phyloP scores from a whole-genome alignment of 2,888 invertebrate genomes.

The Eutolmus rufibarbis region DNA sequence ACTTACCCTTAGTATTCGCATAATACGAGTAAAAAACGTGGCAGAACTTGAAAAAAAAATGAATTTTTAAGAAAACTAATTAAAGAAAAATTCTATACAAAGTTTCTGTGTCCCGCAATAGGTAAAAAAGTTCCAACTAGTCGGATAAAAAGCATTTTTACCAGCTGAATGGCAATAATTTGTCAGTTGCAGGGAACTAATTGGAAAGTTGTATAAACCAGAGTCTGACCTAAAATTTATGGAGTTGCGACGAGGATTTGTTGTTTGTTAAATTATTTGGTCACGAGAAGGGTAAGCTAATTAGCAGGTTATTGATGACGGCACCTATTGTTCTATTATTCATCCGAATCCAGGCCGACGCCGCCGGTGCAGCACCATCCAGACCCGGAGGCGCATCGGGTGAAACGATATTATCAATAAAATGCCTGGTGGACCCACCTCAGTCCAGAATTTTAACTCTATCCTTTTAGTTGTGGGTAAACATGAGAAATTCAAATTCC shows the following conservation, averaged over 20 bases:
- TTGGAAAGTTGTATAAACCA: not conserved
- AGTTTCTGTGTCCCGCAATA: not conserved
- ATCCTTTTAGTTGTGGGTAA: conserved; percentile 9
- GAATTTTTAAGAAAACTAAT: not conserved
- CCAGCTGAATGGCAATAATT: not conserved
- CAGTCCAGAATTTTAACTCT: not conserved
- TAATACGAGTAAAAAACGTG: not conserved
- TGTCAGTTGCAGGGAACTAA: not conserved
- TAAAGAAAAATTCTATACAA: not conserved
- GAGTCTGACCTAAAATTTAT: not conserved
- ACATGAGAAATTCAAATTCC: not conserved
- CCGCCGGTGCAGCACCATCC: not conserved
- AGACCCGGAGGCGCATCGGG: not conserved
- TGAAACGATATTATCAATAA: not conserved
- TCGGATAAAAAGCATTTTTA: not conserved
- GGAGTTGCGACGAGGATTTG: not conserved
- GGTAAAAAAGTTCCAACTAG: not conserved
- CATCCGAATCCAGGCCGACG: not conserved
- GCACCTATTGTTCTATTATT: not conserved
- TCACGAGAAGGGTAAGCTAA: not conserved
- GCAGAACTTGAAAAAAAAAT: not conserved
- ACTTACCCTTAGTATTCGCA: not conserved
- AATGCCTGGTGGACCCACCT: not conserved
- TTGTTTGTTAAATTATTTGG: not conserved
- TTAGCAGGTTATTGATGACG: not conserved